Base-by-base conservation (phyloP, 2,113 vertebrate genomes). In the Pterophyllum scalare region DNA sequence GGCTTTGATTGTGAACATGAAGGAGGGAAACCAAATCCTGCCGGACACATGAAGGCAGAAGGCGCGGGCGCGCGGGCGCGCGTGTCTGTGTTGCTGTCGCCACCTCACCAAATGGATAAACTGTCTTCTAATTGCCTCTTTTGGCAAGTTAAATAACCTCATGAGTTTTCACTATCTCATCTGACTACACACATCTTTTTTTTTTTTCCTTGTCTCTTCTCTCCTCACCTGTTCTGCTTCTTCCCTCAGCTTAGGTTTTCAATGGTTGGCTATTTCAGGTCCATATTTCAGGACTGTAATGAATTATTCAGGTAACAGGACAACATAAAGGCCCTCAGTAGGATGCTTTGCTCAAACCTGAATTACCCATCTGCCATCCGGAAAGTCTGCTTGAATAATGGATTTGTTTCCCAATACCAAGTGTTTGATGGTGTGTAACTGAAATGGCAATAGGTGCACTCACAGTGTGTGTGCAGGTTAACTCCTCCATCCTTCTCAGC, bases 221-320 rank as follows among this genome's bases (percentile, higher is more conserved):
- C 58, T 8, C n/a, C 22, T 22, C 77, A 56, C 31, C 24, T 77
- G 70, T 26, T 9, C 61, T 14, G 33, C 58, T 13, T 75, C 52
- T 38, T 19, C 58, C n/a, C 8, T 28, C n/a, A 38, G 15, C 49
- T 79, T 49, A n/a, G 28, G 38, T 82, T 90, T 91, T 84, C 77
- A 77, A 35, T 56, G 12, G 22, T 28, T 74, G 46, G 58, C 80
- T 91, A 83, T 92, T 90, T 87, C 59, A 92, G 82, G 82, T 87
- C 86, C 59, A 81, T 88, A 82, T 91, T 91, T 91, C 43, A 88
- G 80, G 78, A 81, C 11, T 3, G 67, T 65, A 3, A 78, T 94
- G 84, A 94, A 94, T 94, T 87, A 95, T 94, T 89, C 79, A 94
- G 56, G n/a, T 56, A 84, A 81, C 79, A 89, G 85, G 88, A 91